phyloP scores from a whole-genome alignment of 2,888 invertebrate genomes.

The Leucozona laternaria region DNA sequence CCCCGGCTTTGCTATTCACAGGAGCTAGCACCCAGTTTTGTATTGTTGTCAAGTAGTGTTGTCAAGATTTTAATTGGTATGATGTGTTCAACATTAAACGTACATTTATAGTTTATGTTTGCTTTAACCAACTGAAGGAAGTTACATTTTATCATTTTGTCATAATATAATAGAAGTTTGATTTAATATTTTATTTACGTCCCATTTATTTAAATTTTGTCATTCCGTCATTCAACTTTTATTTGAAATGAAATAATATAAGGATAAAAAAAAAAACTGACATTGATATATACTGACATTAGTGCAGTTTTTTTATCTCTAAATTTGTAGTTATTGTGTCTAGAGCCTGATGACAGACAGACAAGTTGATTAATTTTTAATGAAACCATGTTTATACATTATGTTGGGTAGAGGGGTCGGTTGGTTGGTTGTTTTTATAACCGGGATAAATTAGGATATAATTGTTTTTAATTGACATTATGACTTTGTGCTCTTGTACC shows the following conservation, averaged over 20 bases:
- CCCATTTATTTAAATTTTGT: not conserved
- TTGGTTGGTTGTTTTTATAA: slow-evolving; percentile 7
- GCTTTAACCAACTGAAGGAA: not conserved
- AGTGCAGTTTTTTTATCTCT: not conserved
- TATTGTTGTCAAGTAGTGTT: not conserved
- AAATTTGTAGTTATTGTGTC: not conserved
- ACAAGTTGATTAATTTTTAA: slow-evolving; percentile 54
- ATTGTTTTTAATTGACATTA: slow-evolving; percentile 34
- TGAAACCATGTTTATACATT: slow-evolving; percentile 1
- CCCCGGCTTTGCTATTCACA: not conserved
- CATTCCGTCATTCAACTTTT: not conserved
- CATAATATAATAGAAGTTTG: not conserved
- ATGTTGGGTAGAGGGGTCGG: not conserved
- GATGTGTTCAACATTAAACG: not conserved
- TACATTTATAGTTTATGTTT: not conserved
- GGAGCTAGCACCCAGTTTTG: not conserved
- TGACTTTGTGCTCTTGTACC: not conserved
- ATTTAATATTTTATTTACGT: not conserved
- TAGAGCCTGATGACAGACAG: slow-evolving; percentile 9
- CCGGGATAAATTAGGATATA: not conserved
- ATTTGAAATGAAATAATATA: not conserved
- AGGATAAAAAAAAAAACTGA: not conserved
- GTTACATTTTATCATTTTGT: not conserved
- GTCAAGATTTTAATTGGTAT: not conserved
- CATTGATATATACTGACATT: not conserved